Base-by-base conservation (phyloP, 2,113 vertebrate genomes). In the Rhipidura dahli region DNA sequence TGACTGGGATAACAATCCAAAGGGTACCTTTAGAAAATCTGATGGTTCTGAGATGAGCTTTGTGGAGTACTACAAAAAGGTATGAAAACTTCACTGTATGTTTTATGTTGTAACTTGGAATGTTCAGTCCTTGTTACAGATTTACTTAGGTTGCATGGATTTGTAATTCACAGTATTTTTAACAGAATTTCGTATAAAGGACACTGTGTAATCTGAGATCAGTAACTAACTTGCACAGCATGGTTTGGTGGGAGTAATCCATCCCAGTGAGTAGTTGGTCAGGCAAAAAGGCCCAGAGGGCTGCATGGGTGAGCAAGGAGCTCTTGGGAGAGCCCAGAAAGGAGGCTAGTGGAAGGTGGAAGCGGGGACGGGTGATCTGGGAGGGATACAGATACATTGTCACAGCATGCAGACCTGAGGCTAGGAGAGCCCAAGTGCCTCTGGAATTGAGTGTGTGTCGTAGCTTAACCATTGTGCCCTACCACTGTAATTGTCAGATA, bases 1-100 rank as follows among this genome's bases (percentile, higher is more conserved):
- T 1, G 98, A 99, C 50, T 99, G 99, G 99, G 98, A 99, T 95
- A 98, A 98, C 65, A 99, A 91, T 44, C 99, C 99, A 15, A 97
- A 66, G 68, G 98, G 98, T 90, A 99, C 98, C 26, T 99, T 99
- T 75, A 98, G 78, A 93, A 99, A 95, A 91, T 96, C 98, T 13
- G 98, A 99, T 27, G 98, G 98, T 53, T 78, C 96, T 2, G 98
- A 99, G 9, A 97, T 99, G 78, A 98, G 97, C 92, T 99, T 98
- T 57, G 93, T 98, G 77, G 97, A 99, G 26, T 99, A 99, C 96
- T 99, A 98, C 95, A 98, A 94, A 93, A 98, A 69, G 97, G 99
- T 99, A 98, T 53, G 95, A 59, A 70, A 75, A n/a, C 24, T 15
- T 28, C 33, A 15, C 33, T 19, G 4, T 60, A 21, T 51, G 45